phyloP scores from a whole-genome alignment of 53 echinoderm and acorn worm genomes.

The Paelopatides confundens region DNA sequence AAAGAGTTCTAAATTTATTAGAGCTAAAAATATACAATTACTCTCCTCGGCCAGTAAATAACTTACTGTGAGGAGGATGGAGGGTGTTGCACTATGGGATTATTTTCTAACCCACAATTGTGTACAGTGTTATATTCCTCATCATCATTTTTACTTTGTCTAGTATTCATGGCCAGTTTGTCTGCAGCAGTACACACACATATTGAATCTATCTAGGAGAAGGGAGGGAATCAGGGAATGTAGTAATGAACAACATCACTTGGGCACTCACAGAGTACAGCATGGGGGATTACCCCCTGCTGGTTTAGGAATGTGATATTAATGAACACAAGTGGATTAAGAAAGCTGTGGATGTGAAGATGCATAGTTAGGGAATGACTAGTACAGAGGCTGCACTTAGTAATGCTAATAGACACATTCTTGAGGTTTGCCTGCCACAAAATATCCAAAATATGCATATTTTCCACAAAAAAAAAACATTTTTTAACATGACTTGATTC shows the following conservation, averaged over 20 bases:
- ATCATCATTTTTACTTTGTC: too few species aligned
- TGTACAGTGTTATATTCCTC: too few species aligned
- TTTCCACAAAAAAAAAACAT: background rate
- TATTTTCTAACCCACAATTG: too few species aligned
- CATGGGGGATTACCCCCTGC: conserved; percentile 26
- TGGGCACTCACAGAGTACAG: conserved; percentile 13
- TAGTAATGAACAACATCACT: conserved; percentile 47
- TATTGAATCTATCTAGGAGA: background rate
- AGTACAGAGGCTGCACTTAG: background rate
- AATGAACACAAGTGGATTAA: background rate
- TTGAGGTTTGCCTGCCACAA: background rate
- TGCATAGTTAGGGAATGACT: conserved; percentile 19
- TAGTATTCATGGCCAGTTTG: too few species aligned
- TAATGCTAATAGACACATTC: background rate
- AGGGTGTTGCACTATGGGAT: background rate
- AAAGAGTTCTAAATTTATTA: background rate
- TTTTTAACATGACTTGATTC: too few species aligned
- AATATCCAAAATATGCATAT: background rate
- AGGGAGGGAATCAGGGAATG: background rate
- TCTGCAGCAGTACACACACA: background rate
- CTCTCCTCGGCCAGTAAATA: background rate
- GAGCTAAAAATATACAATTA: background rate
- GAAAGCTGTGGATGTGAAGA: background rate
- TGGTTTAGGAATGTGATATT: conserved; percentile 1
- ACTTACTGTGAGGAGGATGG: background rate